A percentile compares a stretch with the other conserved stretches of the same genome.
Conservation (phyloP, 2,888 invertebrate species). For the Zygothrica quintamaculata region DNA sequence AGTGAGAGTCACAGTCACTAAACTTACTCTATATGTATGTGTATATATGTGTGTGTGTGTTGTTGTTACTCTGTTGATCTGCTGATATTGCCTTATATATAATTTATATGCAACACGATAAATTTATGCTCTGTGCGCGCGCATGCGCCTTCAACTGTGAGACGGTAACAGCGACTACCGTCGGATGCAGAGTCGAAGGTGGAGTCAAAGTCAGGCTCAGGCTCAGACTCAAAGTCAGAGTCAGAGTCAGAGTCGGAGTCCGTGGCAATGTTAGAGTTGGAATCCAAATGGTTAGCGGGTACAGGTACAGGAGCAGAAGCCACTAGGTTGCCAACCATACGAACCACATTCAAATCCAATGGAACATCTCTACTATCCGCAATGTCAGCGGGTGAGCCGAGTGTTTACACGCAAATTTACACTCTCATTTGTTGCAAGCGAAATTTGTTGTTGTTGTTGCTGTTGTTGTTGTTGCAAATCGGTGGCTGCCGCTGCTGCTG, state of each 20-base stretch:
- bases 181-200: conserved; percentile 13
- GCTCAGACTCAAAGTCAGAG: background rate
- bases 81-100: conserved; percentile 82
- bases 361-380: conserved; percentile 70
- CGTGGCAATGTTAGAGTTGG: background rate
- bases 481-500: conserved; percentile 60
- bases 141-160: conserved; percentile 60
- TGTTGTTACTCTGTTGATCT: conserved; percentile 57
- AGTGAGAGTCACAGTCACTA: conserved; percentile 14
- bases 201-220: background rate
- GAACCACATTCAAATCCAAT: conserved; percentile 44
- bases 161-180: conserved; percentile 44
- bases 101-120: conserved; percentile 78
- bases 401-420: conserved; percentile 85
- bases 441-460: conserved; percentile 65
- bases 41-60: conserved; percentile 20
- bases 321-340: conserved; percentile 42
- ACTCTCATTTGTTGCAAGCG: conserved; percentile 82
- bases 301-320: conserved; percentile 23
- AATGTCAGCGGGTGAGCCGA: conserved; percentile 84
- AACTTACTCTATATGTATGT: conserved; percentile 19
- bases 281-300: conserved; percentile 6
- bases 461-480: conserved; percentile 53
- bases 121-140: conserved; percentile 79
- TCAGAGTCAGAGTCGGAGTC: background rate